A percentile compares a stretch with the other conserved stretches of the same genome.
phyloP scores from a whole-genome alignment of 2,888 invertebrate genomes.

The Pyrgus malvae region DNA sequence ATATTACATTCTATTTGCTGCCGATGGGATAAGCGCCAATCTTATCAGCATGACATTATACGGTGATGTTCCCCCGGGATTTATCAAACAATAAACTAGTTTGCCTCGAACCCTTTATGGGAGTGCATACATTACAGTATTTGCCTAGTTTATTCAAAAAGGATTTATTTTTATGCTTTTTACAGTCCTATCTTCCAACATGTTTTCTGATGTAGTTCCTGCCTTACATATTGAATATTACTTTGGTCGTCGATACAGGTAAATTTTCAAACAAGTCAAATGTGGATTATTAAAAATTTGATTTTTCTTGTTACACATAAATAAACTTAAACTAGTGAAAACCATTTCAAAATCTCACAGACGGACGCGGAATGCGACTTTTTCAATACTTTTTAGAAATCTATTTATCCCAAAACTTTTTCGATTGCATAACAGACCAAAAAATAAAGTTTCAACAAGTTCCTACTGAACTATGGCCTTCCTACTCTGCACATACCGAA shows the following conservation, averaged over 20 bases:
- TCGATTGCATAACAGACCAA: slow-evolving; percentile 1
- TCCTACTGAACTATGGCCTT: slow-evolving; percentile 22
- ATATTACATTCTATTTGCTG: background rate
- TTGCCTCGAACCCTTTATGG: background rate
- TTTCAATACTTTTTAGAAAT: background rate
- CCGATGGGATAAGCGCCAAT: background rate
- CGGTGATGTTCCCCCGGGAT: background rate
- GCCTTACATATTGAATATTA: no score
- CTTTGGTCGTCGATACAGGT: no score
- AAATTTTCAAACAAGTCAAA: no score
- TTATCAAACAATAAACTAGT: background rate
- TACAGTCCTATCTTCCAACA: no score
- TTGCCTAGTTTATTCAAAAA: background rate
- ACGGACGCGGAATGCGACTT: no score
- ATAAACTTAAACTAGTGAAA: no score
- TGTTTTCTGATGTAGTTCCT: no score
- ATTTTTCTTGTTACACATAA: no score
- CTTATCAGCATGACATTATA: slow-evolving; percentile 7
- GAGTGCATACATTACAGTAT: background rate
- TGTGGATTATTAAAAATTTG: no score
- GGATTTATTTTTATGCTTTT: background rate
- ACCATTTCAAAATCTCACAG: no score
- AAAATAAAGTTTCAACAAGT: slow-evolving; percentile 18
- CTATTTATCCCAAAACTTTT: background rate
- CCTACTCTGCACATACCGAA: slow-evolving; percentile 30